These are phyloP conservation scores for Coleophora deauratella DNA, from an alignment of 2,888 invertebrate species.

Conservation along the genomic window DNA sequence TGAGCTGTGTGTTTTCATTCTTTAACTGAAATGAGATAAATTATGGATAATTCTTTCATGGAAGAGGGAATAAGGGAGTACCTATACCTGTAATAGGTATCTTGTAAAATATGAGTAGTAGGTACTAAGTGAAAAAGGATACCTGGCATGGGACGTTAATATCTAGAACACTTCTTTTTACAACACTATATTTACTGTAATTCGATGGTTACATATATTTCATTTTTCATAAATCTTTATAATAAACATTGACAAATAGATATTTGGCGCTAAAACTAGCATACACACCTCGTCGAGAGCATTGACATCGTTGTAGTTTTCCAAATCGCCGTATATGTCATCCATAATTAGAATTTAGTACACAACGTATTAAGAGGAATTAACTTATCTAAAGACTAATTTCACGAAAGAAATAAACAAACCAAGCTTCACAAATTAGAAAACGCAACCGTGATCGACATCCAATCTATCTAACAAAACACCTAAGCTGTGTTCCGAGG, in stretches of 20 bases:
- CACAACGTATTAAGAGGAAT: not conserved
- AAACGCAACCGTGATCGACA: not conserved
- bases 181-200: too few relatives aligned
- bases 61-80: too few relatives aligned
- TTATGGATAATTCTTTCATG: too few relatives aligned
- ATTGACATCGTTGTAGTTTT: conserved; percentile 50
- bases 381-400: not conserved
- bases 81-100: too few relatives aligned
- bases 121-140: too few relatives aligned
- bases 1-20: conserved; percentile 47
- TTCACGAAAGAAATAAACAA: not conserved
- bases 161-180: too few relatives aligned
- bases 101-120: conserved; percentile 1
- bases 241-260: conserved; percentile 8
- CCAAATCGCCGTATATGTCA: conserved; percentile 48
- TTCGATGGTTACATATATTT: too few relatives aligned
- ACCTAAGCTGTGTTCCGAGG: too few relatives aligned
- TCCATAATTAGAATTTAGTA: conserved; percentile 32
- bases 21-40: conserved; percentile 37
- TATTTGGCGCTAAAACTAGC: conserved; percentile 52
- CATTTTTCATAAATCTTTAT: too few relatives aligned
- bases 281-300: conserved; percentile 46
- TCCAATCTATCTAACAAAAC: conserved; percentile 4
- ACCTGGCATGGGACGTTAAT: too few relatives aligned
- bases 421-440: not conserved